phyloP scores from a whole-genome alignment of 92 coral and sea anemone genomes.

The Muricea muricata region DNA sequence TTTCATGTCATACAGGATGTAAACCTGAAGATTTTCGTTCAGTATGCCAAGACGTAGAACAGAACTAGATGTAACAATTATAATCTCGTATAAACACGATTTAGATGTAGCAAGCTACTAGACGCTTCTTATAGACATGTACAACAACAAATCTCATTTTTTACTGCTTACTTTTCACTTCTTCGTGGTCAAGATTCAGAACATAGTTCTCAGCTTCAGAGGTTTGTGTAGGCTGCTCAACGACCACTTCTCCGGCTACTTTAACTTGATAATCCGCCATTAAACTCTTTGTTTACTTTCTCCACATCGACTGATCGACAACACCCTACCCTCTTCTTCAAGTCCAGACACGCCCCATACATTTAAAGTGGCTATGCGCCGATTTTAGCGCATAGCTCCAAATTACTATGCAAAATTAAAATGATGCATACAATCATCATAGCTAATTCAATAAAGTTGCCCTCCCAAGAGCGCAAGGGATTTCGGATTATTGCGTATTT shows the following conservation, averaged over 20 bases:
- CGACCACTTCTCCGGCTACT: conserved; percentile 48
- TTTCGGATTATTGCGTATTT: too few relatives aligned
- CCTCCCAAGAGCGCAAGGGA: too few relatives aligned
- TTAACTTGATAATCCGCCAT: conserved; percentile 63
- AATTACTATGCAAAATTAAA: too few relatives aligned
- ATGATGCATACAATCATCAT: too few relatives aligned
- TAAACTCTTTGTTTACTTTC: conserved; percentile 64
- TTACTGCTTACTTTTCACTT: conserved; percentile 63
- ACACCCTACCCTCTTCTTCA: not conserved
- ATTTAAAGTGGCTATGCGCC: conserved; percentile 3
- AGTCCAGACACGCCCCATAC: not conserved
- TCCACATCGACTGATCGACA: not conserved
- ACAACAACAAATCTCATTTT: not conserved
- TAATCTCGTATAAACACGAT: too few relatives aligned
- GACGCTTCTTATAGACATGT: too few relatives aligned
- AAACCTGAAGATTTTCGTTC: too few relatives aligned
- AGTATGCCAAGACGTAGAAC: too few relatives aligned
- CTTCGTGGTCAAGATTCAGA: conserved; percentile 74
- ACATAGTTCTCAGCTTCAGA: conserved; percentile 80
- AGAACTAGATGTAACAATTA: too few relatives aligned
- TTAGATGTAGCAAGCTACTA: too few relatives aligned
- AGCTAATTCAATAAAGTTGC: too few relatives aligned
- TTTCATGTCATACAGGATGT: too few relatives aligned
- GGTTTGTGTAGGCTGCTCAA: conserved; percentile 65
- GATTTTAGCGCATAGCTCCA: not conserved